phyloP scores from a whole-genome alignment of 2,888 invertebrate genomes.

The Nemotelus nigrinus region DNA sequence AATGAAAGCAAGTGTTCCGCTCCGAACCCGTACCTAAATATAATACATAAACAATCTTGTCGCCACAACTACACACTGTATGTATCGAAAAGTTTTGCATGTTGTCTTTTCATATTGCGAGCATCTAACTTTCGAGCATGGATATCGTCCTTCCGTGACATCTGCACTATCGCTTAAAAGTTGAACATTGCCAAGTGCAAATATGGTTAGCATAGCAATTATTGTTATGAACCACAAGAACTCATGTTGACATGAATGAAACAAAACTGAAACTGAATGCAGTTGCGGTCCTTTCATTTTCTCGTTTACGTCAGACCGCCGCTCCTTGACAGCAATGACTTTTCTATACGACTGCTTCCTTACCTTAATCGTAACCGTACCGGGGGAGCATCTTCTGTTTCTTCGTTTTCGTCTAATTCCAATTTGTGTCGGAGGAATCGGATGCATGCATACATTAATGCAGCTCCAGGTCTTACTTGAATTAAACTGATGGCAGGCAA shows the following conservation, averaged over 20 bases:
- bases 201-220: constrained; percentile 48
- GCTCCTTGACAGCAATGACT: constrained; percentile 19
- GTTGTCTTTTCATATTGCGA: constrained; percentile 23
- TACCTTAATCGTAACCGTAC: neutral
- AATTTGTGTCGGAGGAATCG: constrained; percentile 33
- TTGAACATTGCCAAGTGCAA: constrained; percentile 29
- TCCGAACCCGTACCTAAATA: too few relatives aligned
- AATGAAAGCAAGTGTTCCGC: too few relatives aligned
- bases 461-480: constrained; percentile 3
- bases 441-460: constrained; percentile 35
- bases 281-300: constrained; percentile 36
- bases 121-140: neutral
- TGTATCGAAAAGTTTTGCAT: constrained; percentile 18
- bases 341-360: constrained; percentile 7
- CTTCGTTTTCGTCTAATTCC: constrained; percentile 29
- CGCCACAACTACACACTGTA: neutral
- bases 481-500: neutral
- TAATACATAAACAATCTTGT: too few relatives aligned
- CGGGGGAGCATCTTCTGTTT: constrained; percentile 14
- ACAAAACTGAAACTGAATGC: constrained; percentile 47
- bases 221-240: constrained; percentile 42
- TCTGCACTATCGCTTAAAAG: constrained; percentile 35
- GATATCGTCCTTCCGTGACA: constrained; percentile 25
- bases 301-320: constrained; percentile 15
- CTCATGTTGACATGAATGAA: constrained; percentile 51